Evolutionary conservation across 2,797 vertebrate genomes (phyloP).

Genomic region (Hyperoplus lanceolatus): DNA sequence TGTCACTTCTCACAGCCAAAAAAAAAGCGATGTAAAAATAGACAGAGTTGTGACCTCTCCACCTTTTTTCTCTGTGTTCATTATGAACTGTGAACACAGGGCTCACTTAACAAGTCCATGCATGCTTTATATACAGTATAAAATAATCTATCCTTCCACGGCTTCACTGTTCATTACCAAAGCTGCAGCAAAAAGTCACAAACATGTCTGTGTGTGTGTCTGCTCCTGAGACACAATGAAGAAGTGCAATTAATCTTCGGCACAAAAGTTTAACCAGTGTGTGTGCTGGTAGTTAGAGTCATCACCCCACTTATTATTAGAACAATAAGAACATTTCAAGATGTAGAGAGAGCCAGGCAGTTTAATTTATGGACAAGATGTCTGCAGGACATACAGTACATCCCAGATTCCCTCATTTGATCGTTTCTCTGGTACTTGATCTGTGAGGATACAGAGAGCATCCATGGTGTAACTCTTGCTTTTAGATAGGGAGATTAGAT

Average conservation of each 20-base stretch:
- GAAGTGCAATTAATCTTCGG: background rate
- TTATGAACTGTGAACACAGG: background rate
- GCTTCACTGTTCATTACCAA: background rate
- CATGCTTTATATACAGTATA: too few species aligned
- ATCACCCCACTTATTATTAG: background rate
- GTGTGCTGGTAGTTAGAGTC: background rate
- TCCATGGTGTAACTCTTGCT: too few species aligned
- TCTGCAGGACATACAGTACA: background rate
- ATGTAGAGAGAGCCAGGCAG: too few species aligned
- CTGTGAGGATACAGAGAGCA: too few species aligned
- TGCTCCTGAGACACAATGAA: too few species aligned
- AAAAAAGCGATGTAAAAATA: constrained; percentile 38
- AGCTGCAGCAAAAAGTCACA: background rate
- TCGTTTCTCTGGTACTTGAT: too few species aligned
- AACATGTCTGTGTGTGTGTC: background rate
- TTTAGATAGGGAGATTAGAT: too few species aligned
- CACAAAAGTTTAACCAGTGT: background rate
- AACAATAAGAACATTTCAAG: background rate
- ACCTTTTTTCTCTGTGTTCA: constrained; percentile 2
- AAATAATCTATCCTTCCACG: background rate
- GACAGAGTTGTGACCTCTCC: constrained; percentile 8
- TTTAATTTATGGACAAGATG: background rate
- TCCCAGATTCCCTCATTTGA: too few species aligned
- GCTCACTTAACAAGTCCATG: background rate
- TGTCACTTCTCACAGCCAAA: constrained; percentile 38